Evolutionary conservation across 2,113 vertebrate species (phyloP).

Genomic region (Procavia capensis): DNA sequence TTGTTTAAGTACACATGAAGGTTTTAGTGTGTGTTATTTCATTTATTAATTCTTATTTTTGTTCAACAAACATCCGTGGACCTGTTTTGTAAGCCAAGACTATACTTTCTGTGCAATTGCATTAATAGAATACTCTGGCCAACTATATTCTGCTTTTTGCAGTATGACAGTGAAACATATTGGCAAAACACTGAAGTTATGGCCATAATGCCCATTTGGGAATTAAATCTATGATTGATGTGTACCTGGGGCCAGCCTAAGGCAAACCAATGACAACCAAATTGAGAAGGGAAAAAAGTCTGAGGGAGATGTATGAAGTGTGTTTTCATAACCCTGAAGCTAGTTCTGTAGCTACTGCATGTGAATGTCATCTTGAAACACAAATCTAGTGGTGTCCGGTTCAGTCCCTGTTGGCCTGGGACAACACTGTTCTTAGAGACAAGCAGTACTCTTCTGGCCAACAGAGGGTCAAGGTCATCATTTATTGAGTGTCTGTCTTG

Average conservation of each 20-base stretch:
- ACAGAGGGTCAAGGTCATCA: not conserved
- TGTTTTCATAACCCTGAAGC: not conserved
- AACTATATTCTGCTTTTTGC: not conserved
- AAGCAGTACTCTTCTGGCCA: not conserved
- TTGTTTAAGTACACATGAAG: not conserved
- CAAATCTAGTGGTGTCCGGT: not conserved
- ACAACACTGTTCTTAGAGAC: not conserved
- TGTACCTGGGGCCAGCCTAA: not conserved
- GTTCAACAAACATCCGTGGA: not conserved
- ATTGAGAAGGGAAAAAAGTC: not conserved
- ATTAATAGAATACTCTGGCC: not conserved
- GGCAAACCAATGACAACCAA: not conserved
- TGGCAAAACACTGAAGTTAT: not conserved
- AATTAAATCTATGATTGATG: constrained; percentile 15
- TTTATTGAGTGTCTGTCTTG: not conserved
- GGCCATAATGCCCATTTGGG: not conserved
- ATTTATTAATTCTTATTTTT: not conserved
- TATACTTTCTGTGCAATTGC: not conserved
- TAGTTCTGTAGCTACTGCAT: not conserved
- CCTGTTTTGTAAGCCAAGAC: not conserved
- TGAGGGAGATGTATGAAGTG: not conserved
- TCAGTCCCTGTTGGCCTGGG: not conserved
- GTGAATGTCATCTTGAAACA: not conserved
- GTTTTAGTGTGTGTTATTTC: not conserved
- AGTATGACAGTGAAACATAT: not conserved